Evolutionary conservation across 1,140 invertebrate genomes (phyloP), one percentile per base, ranked within the genome.

Genomic region (Sitodiplosis mosellana): DNA sequence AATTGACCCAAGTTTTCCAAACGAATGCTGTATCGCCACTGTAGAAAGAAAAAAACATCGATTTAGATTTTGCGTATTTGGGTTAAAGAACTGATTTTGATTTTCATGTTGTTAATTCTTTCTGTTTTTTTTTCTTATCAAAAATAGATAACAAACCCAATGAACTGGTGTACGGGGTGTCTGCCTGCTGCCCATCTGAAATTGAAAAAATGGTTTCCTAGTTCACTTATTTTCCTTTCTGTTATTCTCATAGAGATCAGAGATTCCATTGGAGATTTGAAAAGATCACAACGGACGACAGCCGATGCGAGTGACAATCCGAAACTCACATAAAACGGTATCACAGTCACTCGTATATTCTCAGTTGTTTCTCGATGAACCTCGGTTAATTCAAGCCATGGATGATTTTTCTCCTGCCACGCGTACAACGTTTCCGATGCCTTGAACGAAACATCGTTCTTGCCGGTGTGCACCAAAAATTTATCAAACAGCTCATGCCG

Each of bases 341-440:
- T 97, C 2, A 96, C 93, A 10, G 93, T 98, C 6, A 98, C 82
- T 17, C 92, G 70, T 52, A 97, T 81, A 64, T 87, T 85, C 66
- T 97, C 90, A 0, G 93, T 97, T 0, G 90, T 97, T 71, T 97
- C 90, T 60, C 90, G 87, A 63, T 96, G 90, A n/a, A 98, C 92
- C 69, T 96, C 90, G 33, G 89, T 92, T 43, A 97, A 67, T 60
- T 96, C 88, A 36, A 97, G 63, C 91, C 91, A 96, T 0, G 91
- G 89, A 68, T 96, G 89, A 69, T 96, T 96, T 60, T 92, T 93
- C 56, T 95, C 88, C 65, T 96, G 91, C 91, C 92, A 97, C 1
- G 89, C 86, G 56, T 79, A 73, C 2, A 98, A 67, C 0, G 90
- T 94, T 58, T 96, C 90, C 66, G 87, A 80, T 0, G 87, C 79